Conservation (phyloP, 2,113 vertebrate genomes). For the Antennarius striatus region DNA sequence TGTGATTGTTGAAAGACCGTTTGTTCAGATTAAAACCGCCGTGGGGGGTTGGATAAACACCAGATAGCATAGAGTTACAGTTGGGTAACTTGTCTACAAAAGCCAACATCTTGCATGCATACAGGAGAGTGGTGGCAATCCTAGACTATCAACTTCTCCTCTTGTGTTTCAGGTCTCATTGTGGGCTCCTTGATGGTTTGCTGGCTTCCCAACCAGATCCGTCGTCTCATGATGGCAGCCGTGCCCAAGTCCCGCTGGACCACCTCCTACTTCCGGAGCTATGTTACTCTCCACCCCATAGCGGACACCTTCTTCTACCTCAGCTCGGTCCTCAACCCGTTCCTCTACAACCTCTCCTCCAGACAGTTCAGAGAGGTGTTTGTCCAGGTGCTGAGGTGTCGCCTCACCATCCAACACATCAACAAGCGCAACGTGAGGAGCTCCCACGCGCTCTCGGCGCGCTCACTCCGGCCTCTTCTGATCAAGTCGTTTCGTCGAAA, state of each 20-base stretch:
- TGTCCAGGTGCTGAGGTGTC: constrained; percentile 86
- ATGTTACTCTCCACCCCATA: constrained; percentile 85
- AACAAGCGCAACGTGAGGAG: constrained; percentile 76
- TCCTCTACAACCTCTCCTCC: constrained; percentile 94
- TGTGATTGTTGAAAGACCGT: constrained; percentile 26
- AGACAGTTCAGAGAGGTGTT: constrained; percentile 90
- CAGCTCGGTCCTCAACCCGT: constrained; percentile 93
- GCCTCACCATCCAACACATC: constrained; percentile 81
- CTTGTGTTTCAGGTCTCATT: constrained; percentile 82
- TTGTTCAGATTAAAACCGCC: constrained; percentile 32
- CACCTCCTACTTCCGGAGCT: constrained; percentile 78
- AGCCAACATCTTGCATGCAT: too few species aligned
- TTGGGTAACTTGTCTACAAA: too few species aligned
- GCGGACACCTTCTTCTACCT: constrained; percentile 93
- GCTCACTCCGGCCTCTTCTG: constrained; percentile 60
- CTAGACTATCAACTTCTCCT: too few species aligned
- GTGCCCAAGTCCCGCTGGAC: constrained; percentile 88
- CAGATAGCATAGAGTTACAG: constrained; percentile 4
- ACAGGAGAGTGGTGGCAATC: too few species aligned
- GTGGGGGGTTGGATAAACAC: constrained; percentile 36
- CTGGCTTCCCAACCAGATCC: constrained; percentile 94
- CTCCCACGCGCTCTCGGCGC: constrained; percentile 36
- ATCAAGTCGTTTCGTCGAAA: constrained; percentile 53
- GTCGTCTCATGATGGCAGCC: constrained; percentile 88
- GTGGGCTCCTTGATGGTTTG: constrained; percentile 85